Evolutionary conservation across 1,140 invertebrate species (phyloP), one percentile per base, ranked within the genome.

Genomic region (Habropoda laboriosa): DNA sequence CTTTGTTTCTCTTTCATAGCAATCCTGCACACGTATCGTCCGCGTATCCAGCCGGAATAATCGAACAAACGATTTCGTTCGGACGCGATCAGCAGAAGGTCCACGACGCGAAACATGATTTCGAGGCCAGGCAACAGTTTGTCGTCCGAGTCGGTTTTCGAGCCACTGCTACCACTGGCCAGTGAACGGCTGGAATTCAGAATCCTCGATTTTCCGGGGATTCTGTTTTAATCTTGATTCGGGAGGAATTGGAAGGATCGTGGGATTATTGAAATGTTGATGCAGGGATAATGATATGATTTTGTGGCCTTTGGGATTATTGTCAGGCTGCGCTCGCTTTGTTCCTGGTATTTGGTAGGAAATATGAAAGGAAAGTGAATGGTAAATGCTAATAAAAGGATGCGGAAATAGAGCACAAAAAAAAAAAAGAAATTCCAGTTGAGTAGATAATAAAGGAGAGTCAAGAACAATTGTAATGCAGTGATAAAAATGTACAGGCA

Each of bases 41-140:
- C 57, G 73, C 83, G 86, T 87, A 88, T 87, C 75, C 86, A 86
- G 49, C 64, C 55, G 78, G 86, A 88, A 87, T 88, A 88, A 88
- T 88, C 84, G 84, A 85, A 80, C 86, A 83, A 83, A 71, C 80
- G 82, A 88, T 86, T 86, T 68, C 72, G 73, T 79, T 82, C 49
- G 45, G 68, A 49, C 57, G 49, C 72, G 83, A 85, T 85, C 80
- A 67, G 71, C 79, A 53, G 75, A 75, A 58, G 76, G 66, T 68
- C 35, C 74, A 51, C 40, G 55, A 67, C 70, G 49, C 81, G 78
- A 74, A 76, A 81, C 85, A 84, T 71, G 75, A 88, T 88, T 85
- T 81, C 77, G 55, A 71, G 21, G 42, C 38, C 80, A 71, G 76
- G 83, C 87, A 88, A 84, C 86, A 87, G 87, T 87, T 88, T 87